Evolutionary conservation across 2,797 vertebrate genomes (phyloP).

Genomic region (Odontamblyopus rebecca): DNA sequence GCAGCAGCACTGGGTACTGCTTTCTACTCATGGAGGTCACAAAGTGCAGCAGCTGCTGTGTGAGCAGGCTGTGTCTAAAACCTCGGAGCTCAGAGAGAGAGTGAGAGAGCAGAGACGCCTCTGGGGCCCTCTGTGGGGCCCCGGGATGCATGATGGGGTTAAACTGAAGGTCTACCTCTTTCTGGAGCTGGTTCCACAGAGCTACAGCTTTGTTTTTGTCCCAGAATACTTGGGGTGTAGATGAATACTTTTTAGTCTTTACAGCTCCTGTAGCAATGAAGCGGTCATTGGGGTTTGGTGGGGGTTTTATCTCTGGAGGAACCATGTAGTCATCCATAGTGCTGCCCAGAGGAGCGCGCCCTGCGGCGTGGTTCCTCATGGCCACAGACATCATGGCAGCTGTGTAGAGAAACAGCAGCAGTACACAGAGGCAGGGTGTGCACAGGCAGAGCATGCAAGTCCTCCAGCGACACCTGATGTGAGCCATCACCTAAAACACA

Average conservation of each 20-base stretch:
- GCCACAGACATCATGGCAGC: not conserved
- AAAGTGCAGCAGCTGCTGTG: constrained; percentile 53
- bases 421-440: constrained; percentile 45
- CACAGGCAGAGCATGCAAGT: constrained; percentile 57
- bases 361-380: fast-evolving
- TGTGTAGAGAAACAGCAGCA: constrained; percentile 42
- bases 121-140: fast-evolving
- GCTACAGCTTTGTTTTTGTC: not conserved
- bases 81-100: constrained; percentile 15
- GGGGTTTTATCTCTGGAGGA: not conserved
- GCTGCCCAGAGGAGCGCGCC: too few relatives aligned
- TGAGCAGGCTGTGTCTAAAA: not conserved
- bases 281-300: not conserved
- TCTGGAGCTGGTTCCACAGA: constrained; percentile 76
- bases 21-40: constrained; percentile 65
- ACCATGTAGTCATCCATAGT: not conserved
- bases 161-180: constrained; percentile 45
- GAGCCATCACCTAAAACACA: constrained; percentile 53
- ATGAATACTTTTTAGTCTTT: not conserved
- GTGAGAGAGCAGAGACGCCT: constrained; percentile 4
- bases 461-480: constrained; percentile 30
- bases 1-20: constrained; percentile 60
- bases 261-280: constrained; percentile 50
- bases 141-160: constrained; percentile 63
- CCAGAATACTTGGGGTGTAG: constrained; percentile 67